Evolutionary conservation across 2,113 vertebrate species (phyloP), one percentile per base, ranked within the genome.

Genomic region (Ceyx cyanopectus): DNA sequence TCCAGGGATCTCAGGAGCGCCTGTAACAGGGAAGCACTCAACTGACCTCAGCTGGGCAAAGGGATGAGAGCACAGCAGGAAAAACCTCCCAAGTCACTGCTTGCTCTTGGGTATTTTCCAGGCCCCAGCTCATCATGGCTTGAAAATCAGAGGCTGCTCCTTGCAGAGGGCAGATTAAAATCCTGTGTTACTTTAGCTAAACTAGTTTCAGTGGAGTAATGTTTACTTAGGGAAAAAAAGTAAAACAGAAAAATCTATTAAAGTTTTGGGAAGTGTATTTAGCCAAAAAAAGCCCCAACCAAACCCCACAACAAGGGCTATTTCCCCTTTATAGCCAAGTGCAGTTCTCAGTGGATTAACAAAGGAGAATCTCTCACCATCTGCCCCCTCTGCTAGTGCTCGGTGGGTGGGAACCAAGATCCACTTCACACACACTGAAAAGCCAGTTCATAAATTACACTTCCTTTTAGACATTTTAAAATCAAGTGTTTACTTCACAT

Each of bases 351-450:
- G 5, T 41, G 27, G 58, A 60, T 45, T 37, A 30, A 19, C 26
- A 46, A 19, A 61, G 51, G 46, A 48, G 37, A 54, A n/a, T 32
- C 8, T 0, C 26, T 5, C 5, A 14, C 4, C 4, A 30, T 6
- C 63, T 30, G 32, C 20, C 63, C 13, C 23, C 41, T 34, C 21
- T 16, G 50, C 58, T 18, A 73, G 34, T 41, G 32, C 74, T 4
- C 1, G 1, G n/a, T 4, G 4, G 3, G 22, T n/a, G 40, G 34
- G 48, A 18, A 5, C 43, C 3, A 1, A 40, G n/a, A 10, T 63
- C 34, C 56, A 37, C 4, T 73, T 30, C 23, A 56, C 37, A 27
- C 14, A 17, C 57, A 10, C 50, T 51, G 26, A 51, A 26, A 51
- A 51, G 50, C 50, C 54, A 56, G 7, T 23, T 58, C 21, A 58